Percentiles rank a stretch among this genome's conserved stretches.
Evolutionary conservation across 2,797 vertebrate genomes (phyloP).

Genomic region (Arnoldichthys spilopterus): DNA sequence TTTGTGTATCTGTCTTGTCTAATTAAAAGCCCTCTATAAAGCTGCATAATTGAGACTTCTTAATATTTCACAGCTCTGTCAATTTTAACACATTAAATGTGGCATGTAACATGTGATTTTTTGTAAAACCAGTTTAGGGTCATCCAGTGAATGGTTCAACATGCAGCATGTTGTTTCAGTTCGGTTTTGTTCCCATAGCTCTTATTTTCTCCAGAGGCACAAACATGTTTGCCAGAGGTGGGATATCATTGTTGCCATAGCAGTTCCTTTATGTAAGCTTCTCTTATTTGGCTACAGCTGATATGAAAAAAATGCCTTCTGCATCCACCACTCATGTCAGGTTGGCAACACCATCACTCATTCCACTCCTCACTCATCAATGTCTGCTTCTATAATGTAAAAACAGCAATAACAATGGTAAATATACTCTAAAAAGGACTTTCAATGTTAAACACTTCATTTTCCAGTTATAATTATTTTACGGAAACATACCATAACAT

Average conservation of each 20-base stretch:
- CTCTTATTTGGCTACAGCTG: background rate
- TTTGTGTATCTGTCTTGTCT: no score
- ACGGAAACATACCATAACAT: no score
- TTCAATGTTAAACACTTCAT: background rate
- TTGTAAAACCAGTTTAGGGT: no score
- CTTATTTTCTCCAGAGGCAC: background rate
- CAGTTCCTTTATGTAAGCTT: background rate
- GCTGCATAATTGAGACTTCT: no score
- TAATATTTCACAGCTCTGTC: no score
- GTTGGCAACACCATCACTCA: background rate
- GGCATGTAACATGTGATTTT: no score
- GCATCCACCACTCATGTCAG: background rate
- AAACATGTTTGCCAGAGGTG: background rate
- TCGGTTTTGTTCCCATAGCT: background rate
- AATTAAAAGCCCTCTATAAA: no score
- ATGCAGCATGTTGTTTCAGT: background rate
- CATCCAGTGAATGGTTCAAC: background rate
- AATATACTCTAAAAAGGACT: background rate
- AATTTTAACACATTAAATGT: no score
- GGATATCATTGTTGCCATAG: background rate
- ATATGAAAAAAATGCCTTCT: background rate
- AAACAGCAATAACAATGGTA: background rate
- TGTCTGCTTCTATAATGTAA: background rate
- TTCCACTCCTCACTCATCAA: background rate
- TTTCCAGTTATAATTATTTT: no score